Conservation (phyloP, 2,113 vertebrate species). For the Pygoscelis antarcticus region DNA sequence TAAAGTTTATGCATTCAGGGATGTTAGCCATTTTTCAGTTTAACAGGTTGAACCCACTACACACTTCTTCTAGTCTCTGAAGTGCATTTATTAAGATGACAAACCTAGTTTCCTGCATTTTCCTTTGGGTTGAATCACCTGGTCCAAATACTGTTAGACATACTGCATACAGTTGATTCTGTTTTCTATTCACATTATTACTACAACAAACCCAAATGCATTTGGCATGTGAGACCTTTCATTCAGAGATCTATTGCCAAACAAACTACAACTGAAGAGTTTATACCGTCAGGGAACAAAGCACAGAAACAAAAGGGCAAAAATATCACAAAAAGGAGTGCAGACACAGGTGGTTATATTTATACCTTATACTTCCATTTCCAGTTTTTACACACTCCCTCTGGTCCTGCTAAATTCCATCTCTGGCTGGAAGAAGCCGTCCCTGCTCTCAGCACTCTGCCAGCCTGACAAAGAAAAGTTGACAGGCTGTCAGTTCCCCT, state of each 20-base stretch:
- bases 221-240: not conserved
- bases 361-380: not conserved
- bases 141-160: not conserved
- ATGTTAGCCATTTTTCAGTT: not conserved
- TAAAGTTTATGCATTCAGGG: not conserved
- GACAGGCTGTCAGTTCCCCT: not conserved
- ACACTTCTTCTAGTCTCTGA: not conserved
- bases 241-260: not conserved
- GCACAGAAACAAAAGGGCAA: not conserved
- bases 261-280: not conserved
- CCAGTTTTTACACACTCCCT: not conserved
- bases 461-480: conserved; percentile 3
- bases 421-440: not conserved
- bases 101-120: not conserved
- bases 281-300: not conserved
- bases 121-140: not conserved
- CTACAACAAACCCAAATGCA: not conserved
- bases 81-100: not conserved
- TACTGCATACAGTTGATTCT: not conserved
- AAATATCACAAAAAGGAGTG: not conserved
- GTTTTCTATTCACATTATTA: not conserved
- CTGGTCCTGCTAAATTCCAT: not conserved
- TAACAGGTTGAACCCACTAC: not conserved
- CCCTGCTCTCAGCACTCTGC: not conserved
- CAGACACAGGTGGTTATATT: not conserved